These are phyloP conservation scores for Euwallacea fornicatus DNA, from an alignment of 1,140 invertebrate genomes.

Conservation along the genomic window DNA sequence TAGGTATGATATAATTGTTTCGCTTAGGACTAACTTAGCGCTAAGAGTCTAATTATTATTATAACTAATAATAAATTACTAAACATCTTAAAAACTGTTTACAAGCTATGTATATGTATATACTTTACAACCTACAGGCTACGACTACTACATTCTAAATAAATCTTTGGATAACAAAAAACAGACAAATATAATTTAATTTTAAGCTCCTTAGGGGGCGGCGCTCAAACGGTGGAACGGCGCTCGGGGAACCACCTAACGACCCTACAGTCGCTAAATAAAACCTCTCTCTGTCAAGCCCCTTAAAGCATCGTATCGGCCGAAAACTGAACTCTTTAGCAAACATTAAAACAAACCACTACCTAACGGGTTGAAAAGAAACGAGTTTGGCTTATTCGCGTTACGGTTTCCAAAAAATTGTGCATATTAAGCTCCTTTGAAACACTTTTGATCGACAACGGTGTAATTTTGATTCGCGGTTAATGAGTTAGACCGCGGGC, in stretches of 20 bases:
- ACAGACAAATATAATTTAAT: constrained; percentile 22
- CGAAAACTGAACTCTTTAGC: neutral
- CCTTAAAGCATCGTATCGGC: neutral
- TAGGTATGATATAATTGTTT: constrained; percentile 29
- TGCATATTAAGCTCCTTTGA: constrained; percentile 33
- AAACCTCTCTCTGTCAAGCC: neutral
- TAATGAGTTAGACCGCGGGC: neutral
- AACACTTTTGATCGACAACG: constrained; percentile 13
- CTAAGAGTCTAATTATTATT: constrained; percentile 6
- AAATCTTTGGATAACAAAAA: constrained; percentile 38
- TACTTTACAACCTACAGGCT: constrained; percentile 17
- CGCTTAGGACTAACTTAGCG: constrained; percentile 24
- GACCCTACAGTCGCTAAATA: neutral
- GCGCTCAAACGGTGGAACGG: constrained; percentile 21
- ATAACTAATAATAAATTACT: constrained; percentile 36
- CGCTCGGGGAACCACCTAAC: constrained; percentile 7
- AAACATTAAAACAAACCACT: neutral
- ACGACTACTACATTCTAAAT: constrained; percentile 26
- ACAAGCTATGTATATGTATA: constrained; percentile 21
- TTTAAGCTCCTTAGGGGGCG: constrained; percentile 7
- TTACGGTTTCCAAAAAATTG: constrained; percentile 4
- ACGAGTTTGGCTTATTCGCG: neutral
- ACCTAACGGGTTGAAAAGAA: neutral
- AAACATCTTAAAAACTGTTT: constrained; percentile 35
- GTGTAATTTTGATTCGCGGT: constrained; percentile 31